Base-by-base conservation (phyloP, 2,113 vertebrate species). In the Cnemophilus loriae region DNA sequence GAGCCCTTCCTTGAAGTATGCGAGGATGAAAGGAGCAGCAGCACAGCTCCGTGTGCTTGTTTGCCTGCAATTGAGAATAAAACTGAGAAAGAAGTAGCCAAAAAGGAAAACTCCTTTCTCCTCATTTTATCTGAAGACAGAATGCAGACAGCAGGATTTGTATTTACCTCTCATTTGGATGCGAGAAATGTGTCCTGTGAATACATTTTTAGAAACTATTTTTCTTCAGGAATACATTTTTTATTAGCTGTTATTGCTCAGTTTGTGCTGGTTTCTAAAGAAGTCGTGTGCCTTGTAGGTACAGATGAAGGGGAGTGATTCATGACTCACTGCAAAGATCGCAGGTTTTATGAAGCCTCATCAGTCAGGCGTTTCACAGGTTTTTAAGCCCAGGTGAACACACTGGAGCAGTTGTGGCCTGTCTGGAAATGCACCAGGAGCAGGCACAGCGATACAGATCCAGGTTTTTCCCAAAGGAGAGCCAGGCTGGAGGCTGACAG, bases 211-310 rank as follows among this genome's bases (percentile, higher is more conserved):
- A 64, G 91, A 82, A 95, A 59, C 37, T 60, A 5, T 76, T 89
- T 93, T 95, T 90, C 84, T 84, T 80, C 56, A 27, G 63, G 82
- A 80, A 94, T 69, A 52, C 55, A 47, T 57, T 85, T 91, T 92
- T 91, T 85, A 91, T 95, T 95, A 89, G 69, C 50, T 73, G n/a
- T 89, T 87, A 95, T 69, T 90, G 78, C 84, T 89, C 77, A 73
- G 10, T 85, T 71, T 95, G 63, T 67, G 84, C 33, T 53, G 17
- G 7, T 65, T 87, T 92, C 92, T 82, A 79, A 90, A 91, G 81
- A 76, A 57, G 30, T 57, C 27, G 1, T 18, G 60, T 49, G 59
- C 46, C 77, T 91, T 17, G 20, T 23, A 59, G 63, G 89, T 74
- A 73, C 69, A 84, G 78, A 61, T 17, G 75, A 82, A 84, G 70